Evolutionary conservation across 2,113 vertebrate genomes (phyloP).

Genomic region (Ondatra zibethicus): DNA sequence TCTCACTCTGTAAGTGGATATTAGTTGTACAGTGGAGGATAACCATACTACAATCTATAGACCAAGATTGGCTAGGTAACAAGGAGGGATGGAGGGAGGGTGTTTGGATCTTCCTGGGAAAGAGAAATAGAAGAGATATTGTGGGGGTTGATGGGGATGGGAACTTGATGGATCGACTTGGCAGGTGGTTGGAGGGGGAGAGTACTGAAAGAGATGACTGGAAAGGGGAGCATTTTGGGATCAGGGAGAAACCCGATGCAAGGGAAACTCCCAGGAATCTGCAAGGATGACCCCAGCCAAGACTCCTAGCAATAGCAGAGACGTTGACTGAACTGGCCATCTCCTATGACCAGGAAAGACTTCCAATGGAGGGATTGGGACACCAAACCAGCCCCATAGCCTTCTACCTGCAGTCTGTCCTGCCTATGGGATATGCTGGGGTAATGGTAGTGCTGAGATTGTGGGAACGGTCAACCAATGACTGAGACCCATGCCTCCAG

Average conservation of each 20-base stretch:
- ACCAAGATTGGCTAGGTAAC: not conserved
- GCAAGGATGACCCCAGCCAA: not conserved
- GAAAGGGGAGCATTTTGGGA: not conserved
- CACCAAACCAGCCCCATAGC: not conserved
- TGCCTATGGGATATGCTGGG: not conserved
- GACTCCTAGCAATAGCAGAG: not conserved
- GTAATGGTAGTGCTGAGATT: not conserved
- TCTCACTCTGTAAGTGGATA: not conserved
- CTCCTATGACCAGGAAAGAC: not conserved
- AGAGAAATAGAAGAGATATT: not conserved
- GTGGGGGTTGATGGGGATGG: not conserved
- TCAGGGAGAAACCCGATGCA: not conserved
- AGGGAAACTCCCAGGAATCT: not conserved
- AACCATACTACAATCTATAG: not conserved
- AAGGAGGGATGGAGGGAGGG: not conserved
- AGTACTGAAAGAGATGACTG: not conserved
- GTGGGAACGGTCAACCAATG: not conserved
- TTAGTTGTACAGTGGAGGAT: not conserved
- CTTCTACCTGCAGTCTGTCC: not conserved
- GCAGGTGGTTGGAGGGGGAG: not conserved
- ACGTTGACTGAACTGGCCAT: not conserved
- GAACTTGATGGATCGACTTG: not conserved
- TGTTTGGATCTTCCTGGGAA: not conserved
- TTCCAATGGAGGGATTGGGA: not conserved
- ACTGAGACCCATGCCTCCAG: not conserved